Evolutionary conservation across 2,113 vertebrate genomes (phyloP), one percentile per base, ranked within the genome.

Genomic region (Rhinolophus sinicus): DNA sequence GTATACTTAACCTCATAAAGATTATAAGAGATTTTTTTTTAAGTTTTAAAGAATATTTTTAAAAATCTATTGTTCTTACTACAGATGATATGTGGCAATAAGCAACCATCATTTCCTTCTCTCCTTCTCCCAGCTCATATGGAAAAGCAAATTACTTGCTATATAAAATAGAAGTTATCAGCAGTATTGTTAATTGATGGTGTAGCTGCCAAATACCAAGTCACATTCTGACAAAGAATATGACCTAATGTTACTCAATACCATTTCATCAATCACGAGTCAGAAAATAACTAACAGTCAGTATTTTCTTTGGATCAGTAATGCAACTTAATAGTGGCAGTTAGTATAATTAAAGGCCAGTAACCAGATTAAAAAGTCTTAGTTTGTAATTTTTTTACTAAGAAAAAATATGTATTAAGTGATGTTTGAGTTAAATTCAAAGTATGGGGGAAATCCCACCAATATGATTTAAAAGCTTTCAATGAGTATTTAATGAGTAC

Each of bases 91-190:
- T 97, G 69, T 97, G 98, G 98, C 93, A 97, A 93, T 86, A 92
- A 93, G 24, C 47, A 97, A 98, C 93, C 97, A 97, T 18, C 67
- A 87, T 97, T 98, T 96, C 96, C 95, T 96, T 96, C 62, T 96
- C 96, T 98, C 95, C 94, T 95, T 94, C 70, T 93, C 95, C 93
- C 96, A 97, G 82, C 52, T 98, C n/a, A 28, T 83, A 96, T 0
- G 70, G 98, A 98, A 98, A 98, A 98, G 90, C 89, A 98, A 94
- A 98, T 97, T 97, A 70, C 85, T 98, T 98, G 97, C 92, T 98
- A 80, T 95, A 97, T 90, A 98, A 98, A 98, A 97, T 97, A 96
- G 96, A 98, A 88, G 97, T 97, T 98, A 98, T 98, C 98, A 97
- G 96, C 96, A 98, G 91, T 98, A 98, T 97, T 97, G 92, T 90